Conservation (phyloP, 2,888 invertebrate genomes). For the Anaspis maculata region DNA sequence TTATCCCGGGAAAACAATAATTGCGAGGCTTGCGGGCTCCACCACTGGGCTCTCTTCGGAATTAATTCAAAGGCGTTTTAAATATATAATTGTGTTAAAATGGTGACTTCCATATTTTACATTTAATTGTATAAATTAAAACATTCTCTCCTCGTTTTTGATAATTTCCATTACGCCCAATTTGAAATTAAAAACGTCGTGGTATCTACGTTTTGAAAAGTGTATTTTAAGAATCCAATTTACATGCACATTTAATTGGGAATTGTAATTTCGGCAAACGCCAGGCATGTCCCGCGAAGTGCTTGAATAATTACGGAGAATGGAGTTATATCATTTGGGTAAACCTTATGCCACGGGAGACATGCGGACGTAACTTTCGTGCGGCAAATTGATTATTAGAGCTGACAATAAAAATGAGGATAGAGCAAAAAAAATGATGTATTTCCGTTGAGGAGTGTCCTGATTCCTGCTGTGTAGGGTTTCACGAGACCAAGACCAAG, state of each 20-base stretch:
- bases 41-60: too few species aligned
- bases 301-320: slow-evolving; percentile 14
- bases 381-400: too few species aligned
- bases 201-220: slow-evolving; percentile 19
- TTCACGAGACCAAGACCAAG: too few species aligned
- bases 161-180: slow-evolving; percentile 17
- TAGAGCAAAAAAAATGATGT: too few species aligned
- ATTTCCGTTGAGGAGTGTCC: too few species aligned
- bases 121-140: slow-evolving; percentile 25
- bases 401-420: too few species aligned
- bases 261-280: slow-evolving; percentile 28
- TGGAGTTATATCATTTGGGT: slow-evolving; percentile 14
- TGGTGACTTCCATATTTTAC: slow-evolving; percentile 15
- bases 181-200: slow-evolving; percentile 26
- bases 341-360: too few species aligned
- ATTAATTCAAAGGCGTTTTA: slow-evolving; percentile 6
- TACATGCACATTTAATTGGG: slow-evolving; percentile 32
- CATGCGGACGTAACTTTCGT: too few species aligned
- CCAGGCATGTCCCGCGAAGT: slow-evolving; percentile 24
- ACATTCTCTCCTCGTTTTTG: slow-evolving; percentile 6
- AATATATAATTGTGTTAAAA: slow-evolving; percentile 10
- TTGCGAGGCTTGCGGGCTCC: too few species aligned
- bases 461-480: too few species aligned
- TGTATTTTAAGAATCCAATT: slow-evolving; percentile 29
- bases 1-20: too few species aligned